These are phyloP conservation scores for Hirtodrosophila duncani DNA, from an alignment of 2,888 invertebrate genomes.

Conservation along the genomic window DNA sequence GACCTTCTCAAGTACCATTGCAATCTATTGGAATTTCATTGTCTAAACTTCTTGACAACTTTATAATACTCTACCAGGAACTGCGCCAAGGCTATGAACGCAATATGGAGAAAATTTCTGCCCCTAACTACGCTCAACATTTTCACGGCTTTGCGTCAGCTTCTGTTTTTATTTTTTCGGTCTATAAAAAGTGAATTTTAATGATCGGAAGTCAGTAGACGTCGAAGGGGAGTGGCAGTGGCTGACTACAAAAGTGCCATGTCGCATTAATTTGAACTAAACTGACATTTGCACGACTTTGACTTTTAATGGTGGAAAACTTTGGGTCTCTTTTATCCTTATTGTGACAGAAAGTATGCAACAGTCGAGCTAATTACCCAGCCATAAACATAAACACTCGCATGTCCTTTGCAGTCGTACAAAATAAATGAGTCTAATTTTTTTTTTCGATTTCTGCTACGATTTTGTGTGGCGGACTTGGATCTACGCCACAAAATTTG, in stretches of 20 bases:
- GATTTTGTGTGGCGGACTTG: not conserved
- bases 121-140: no score
- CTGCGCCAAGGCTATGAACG: conserved; percentile 31
- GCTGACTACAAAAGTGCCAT: conserved; percentile 4
- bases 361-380: conserved; percentile 24
- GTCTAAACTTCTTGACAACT: no score
- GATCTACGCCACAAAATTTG: conserved; percentile 37
- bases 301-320: conserved; percentile 29
- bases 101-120: not conserved
- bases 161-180: not conserved
- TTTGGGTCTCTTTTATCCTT: conserved; percentile 32
- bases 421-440: conserved; percentile 5
- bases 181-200: conserved; percentile 35
- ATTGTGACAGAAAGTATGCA: conserved; percentile 8
- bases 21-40: no score
- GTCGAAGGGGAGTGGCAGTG: no score
- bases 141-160: conserved; percentile 12
- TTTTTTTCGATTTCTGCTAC: not conserved
- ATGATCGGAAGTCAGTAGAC: no score
- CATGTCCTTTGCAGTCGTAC: conserved; percentile 19
- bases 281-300: conserved; percentile 18
- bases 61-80: conserved; percentile 7
- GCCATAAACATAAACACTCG: conserved; percentile 34
- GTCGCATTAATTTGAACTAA: not conserved
- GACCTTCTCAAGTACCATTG: no score